Evolutionary conservation across 2,797 vertebrate genomes (phyloP), one percentile per base, ranked within the genome.

Genomic region (Diplodus puntazzo): DNA sequence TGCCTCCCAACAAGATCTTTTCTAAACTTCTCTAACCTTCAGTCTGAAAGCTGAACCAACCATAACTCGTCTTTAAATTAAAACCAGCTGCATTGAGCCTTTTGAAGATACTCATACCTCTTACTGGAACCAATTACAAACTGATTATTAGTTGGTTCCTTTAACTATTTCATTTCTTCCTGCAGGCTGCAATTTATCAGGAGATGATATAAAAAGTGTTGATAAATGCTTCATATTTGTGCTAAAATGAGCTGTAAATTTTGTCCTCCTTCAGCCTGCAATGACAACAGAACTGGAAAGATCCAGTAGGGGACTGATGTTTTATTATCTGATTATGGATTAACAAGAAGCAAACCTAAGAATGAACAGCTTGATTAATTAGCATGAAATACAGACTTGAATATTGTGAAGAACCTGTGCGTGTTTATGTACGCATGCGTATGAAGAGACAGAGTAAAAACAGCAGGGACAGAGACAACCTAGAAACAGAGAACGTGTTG

Each of bases 401-500:
- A 66, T 71, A 73, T n/a, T 54, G 30, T 18, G 7, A 34, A 57
- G 54, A 61, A 25, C 14, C 7, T 57, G 55, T 30, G 11, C 55
- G 73, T 45, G 27, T 46, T 48, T 68, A 7, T 62, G 34, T 77
- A 49, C 11, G 14, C 20, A 17, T 58, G 46, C 21, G 45, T 68
- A 27, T 71, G 46, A 54, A 74, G n/a, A 82, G 21, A 67, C 5
- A 2, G 49, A 69, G 42, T 20, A 46, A 62, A 62, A 74, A 72
- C 67, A 68, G 60, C 76, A 53, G 86, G 80, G 83, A 90, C 78
- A 70, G 77, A 90, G 67, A 89, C 79, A 88, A 87, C 86, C 73
- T 87, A 86, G 84, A 90, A 92, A 88, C 79, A 86, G 84, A 90
- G 72, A 84, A 77, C 81, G 64, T 77, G 81, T 64, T 81, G 80